Evolutionary conservation across 1,140 invertebrate species (phyloP).

Genomic region (Leptestheria dahalacensis): DNA sequence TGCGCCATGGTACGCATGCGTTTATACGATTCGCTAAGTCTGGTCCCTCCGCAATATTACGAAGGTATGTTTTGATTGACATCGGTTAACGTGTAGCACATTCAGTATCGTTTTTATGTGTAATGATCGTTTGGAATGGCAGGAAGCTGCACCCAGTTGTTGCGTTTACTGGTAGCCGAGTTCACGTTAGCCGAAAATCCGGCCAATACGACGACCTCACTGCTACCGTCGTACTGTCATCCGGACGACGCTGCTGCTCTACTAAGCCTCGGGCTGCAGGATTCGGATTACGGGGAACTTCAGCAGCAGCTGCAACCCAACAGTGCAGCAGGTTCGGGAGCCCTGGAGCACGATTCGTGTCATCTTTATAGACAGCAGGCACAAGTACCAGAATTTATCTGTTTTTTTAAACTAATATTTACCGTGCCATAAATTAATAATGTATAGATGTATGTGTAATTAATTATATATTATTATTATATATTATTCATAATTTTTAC

Average conservation of each 20-base stretch:
- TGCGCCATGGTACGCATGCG: conserved; percentile 80
- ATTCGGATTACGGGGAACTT: conserved; percentile 89
- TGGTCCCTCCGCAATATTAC: conserved; percentile 66
- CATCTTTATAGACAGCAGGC: conserved; percentile 60
- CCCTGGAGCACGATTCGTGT: conserved; percentile 87
- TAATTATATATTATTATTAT: neutral
- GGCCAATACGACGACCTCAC: conserved; percentile 83
- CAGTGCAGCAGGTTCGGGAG: conserved; percentile 84
- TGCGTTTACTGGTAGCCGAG: conserved; percentile 91
- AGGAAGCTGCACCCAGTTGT: conserved; percentile 65
- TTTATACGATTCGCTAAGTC: conserved; percentile 73
- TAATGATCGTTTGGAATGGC: no score
- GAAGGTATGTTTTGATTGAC: no score
- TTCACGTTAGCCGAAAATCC: conserved; percentile 90
- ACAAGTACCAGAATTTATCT: conserved; percentile 34
- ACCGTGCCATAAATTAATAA: no score
- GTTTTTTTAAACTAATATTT: no score
- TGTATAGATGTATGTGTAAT: no score
- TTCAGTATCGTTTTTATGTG: no score
- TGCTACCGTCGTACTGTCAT: conserved; percentile 73
- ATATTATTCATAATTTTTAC: conserved; percentile 1
- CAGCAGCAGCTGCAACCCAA: conserved; percentile 92
- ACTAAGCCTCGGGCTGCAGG: conserved; percentile 72
- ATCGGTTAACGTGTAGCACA: no score
- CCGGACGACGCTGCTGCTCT: conserved; percentile 70